phyloP scores from a whole-genome alignment of 2,113 vertebrate species.

The Etheostoma spectabile region DNA sequence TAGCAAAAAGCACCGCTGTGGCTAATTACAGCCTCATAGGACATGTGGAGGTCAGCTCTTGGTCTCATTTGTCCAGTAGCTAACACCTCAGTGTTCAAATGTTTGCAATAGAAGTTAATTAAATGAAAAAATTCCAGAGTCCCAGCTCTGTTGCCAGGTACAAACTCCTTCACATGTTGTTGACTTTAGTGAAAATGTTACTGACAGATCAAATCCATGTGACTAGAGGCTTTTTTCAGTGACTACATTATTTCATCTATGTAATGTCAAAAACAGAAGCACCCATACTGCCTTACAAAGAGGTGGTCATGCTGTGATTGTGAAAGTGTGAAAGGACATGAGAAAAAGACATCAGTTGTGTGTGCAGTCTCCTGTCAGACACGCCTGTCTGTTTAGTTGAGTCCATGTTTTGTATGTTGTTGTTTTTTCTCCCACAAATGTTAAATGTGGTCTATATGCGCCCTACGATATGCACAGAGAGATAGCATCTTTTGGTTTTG shows the following conservation, averaged over 20 bases:
- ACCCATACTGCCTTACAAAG: constrained; percentile 24
- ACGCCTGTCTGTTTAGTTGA: not conserved
- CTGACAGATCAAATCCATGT: constrained; percentile 2
- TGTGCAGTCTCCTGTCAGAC: constrained; percentile 56
- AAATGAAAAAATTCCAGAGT: not conserved
- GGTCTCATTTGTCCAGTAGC: not conserved
- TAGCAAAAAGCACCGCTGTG: not conserved
- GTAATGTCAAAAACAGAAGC: constrained; percentile 74
- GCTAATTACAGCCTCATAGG: not conserved
- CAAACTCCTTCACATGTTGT: not conserved
- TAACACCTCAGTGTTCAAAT: not conserved
- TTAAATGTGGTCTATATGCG: not conserved
- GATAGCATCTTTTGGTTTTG: not conserved
- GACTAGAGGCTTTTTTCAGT: constrained; percentile 24
- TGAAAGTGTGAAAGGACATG: constrained; percentile 52
- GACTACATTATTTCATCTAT: constrained; percentile 28
- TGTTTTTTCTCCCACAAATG: not conserved
- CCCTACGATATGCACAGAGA: not conserved
- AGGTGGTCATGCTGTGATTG: constrained; percentile 61
- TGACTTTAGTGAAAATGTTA: not conserved
- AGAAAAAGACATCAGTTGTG: constrained; percentile 48
- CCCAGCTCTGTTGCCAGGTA: not conserved
- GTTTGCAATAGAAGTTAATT: not conserved
- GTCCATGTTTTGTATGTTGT: not conserved
- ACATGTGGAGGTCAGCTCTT: not conserved